These are phyloP conservation scores for Gastrophysa polygoni DNA, from an alignment of 2,888 invertebrate species.

Conservation along the genomic window DNA sequence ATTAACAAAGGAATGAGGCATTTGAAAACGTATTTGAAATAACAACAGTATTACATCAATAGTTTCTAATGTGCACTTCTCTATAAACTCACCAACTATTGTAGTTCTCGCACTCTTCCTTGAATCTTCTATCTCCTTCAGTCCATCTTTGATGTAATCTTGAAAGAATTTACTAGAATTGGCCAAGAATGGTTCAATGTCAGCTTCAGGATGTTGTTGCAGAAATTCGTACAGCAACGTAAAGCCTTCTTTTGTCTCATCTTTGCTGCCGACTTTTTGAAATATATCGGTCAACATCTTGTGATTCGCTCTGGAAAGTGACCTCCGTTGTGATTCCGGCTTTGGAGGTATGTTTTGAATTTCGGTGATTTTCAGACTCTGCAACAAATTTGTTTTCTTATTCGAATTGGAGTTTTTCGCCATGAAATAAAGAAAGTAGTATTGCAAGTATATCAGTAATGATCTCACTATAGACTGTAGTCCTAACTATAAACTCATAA, in stretches of 20 bases:
- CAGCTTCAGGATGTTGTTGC: slow-evolving; percentile 82
- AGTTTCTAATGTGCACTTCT: not conserved
- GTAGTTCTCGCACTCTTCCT: slow-evolving; percentile 44
- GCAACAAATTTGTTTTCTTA: slow-evolving; percentile 29
- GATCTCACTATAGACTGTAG: too few species aligned
- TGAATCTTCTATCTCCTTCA: slow-evolving; percentile 64
- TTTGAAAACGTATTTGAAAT: too few species aligned
- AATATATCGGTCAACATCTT: slow-evolving; percentile 88
- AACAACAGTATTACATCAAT: too few species aligned
- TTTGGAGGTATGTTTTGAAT: slow-evolving; percentile 55
- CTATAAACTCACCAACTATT: slow-evolving; percentile 34
- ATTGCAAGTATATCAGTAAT: too few species aligned
- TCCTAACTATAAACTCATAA: too few species aligned
- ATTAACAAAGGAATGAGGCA: too few species aligned
- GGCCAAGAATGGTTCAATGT: slow-evolving; percentile 82
- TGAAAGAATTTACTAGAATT: slow-evolving; percentile 86
- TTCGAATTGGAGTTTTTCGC: too few species aligned
- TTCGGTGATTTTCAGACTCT: slow-evolving; percentile 62
- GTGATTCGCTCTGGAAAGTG: slow-evolving; percentile 79
- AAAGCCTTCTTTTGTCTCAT: slow-evolving; percentile 83
- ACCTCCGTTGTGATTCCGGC: slow-evolving; percentile 51
- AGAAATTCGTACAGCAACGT: slow-evolving; percentile 79
- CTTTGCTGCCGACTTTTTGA: slow-evolving; percentile 87
- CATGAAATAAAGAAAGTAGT: too few species aligned
- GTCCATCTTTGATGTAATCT: slow-evolving; percentile 80